Evolutionary conservation across 2,113 vertebrate genomes (phyloP).

Genomic region (Craseonycteris thonglongyai): DNA sequence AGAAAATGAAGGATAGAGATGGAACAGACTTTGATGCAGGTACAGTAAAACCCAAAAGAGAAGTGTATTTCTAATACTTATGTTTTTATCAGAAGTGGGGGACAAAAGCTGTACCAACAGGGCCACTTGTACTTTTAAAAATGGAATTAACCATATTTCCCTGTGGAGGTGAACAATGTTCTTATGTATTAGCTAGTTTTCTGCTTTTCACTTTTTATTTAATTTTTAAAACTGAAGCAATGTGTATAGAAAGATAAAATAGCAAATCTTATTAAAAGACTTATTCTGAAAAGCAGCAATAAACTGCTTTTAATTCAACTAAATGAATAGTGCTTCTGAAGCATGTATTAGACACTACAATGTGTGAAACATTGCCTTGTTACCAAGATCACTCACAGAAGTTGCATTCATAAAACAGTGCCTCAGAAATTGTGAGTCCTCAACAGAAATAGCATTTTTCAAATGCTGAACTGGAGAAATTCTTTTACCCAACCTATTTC

Average conservation of each 20-base stretch:
- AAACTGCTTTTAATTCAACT: not conserved
- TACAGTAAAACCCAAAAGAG: constrained; percentile 57
- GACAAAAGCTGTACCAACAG: not conserved
- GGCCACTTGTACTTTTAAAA: not conserved
- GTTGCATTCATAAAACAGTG: not conserved
- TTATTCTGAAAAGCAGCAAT: not conserved
- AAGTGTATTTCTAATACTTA: not conserved
- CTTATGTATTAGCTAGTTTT: not conserved
- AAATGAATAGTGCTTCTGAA: not conserved
- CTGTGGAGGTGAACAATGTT: not conserved
- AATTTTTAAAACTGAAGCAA: not conserved
- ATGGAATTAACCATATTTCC: not conserved
- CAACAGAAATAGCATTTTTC: not conserved
- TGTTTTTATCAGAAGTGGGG: not conserved
- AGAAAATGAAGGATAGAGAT: constrained; percentile 33
- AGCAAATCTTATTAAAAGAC: not conserved
- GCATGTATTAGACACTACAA: not conserved
- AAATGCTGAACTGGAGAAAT: not conserved
- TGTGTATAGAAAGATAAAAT: not conserved
- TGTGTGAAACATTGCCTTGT: not conserved
- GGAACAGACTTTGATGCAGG: constrained; percentile 84
- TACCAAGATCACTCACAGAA: not conserved
- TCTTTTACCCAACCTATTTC: not conserved
- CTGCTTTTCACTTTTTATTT: not conserved
- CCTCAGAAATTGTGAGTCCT: not conserved